phyloP scores from a whole-genome alignment of 2,113 vertebrate species.

The Microtus oregoni region DNA sequence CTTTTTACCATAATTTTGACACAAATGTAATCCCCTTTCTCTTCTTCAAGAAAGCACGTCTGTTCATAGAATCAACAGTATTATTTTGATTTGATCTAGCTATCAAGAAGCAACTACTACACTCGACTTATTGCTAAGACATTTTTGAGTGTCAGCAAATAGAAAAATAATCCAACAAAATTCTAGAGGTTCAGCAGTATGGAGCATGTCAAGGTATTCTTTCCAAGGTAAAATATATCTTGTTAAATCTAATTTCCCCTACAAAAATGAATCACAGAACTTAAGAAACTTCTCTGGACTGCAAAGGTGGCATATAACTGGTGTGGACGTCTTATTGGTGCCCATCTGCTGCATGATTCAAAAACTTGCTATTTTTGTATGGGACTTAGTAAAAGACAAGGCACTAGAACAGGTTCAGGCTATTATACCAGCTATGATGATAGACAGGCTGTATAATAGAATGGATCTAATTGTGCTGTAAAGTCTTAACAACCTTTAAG shows the following conservation, averaged over 20 bases:
- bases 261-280: background rate
- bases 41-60: background rate
- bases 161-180: background rate
- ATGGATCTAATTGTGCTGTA: background rate
- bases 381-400: background rate
- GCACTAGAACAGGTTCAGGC: background rate
- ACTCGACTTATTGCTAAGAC: background rate
- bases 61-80: background rate
- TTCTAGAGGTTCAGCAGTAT: background rate
- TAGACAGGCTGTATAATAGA: background rate
- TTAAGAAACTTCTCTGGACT: background rate
- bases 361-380: background rate
- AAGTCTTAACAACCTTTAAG: background rate
- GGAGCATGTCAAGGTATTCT: background rate
- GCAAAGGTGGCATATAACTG: background rate
- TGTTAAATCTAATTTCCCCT: background rate
- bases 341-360: background rate
- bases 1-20: background rate
- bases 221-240: background rate
- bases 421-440: background rate
- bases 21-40: background rate
- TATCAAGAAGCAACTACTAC: background rate
- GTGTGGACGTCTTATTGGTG: background rate
- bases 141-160: background rate
- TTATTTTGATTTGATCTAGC: background rate